Evolutionary conservation across 2,113 vertebrate genomes (phyloP).

Genomic region (Otis tarda): DNA sequence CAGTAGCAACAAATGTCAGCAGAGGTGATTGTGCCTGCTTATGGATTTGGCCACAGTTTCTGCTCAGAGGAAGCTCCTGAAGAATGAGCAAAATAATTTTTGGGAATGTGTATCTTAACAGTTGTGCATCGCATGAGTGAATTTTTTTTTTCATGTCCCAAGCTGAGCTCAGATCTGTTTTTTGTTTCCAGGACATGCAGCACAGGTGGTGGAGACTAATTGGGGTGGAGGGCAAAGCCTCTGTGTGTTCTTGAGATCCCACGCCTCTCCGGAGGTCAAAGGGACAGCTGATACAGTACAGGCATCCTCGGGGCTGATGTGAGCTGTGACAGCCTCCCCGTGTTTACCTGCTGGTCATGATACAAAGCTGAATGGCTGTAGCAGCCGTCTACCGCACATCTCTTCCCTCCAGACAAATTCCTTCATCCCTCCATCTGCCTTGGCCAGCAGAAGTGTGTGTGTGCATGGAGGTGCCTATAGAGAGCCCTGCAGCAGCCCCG

Average conservation of each 20-base stretch:
- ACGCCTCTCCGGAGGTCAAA: not conserved
- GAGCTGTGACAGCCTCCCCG: rapidly evolving
- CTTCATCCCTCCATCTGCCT: not conserved
- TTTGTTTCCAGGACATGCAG: not conserved
- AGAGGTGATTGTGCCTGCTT: not conserved
- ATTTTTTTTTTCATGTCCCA: not conserved
- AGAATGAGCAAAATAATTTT: not conserved
- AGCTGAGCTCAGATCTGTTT: not conserved
- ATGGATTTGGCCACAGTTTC: not conserved
- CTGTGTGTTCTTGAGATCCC: not conserved
- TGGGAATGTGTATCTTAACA: not conserved
- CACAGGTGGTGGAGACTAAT: constrained; percentile 33
- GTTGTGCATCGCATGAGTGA: not conserved
- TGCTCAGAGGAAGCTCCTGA: not conserved
- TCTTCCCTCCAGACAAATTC: not conserved
- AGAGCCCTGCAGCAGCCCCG: rapidly evolving
- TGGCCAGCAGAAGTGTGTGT: not conserved
- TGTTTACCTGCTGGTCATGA: not conserved
- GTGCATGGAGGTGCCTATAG: not conserved
- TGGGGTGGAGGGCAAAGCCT: not conserved
- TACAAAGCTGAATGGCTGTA: not conserved
- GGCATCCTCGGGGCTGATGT: not conserved
- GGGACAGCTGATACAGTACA: not conserved
- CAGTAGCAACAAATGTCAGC: not conserved
- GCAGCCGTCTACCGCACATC: not conserved